Evolutionary conservation across 2,888 invertebrate genomes (phyloP).

Genomic region (Tanytarsus gracilentus): DNA sequence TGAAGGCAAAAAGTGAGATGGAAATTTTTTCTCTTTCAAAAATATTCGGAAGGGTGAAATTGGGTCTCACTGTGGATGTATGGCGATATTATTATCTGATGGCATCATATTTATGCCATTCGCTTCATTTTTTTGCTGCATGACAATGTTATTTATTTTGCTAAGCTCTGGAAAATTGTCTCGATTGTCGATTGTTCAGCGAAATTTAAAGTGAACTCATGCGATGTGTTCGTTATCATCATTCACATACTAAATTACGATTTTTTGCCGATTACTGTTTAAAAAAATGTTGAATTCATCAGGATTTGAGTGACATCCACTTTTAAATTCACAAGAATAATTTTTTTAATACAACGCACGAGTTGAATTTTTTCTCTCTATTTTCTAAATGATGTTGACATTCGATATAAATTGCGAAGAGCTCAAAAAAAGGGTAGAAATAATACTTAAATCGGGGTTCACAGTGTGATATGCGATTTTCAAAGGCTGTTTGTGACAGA

Average conservation of each 20-base stretch:
- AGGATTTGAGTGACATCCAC: too few relatives aligned
- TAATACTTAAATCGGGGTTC: too few relatives aligned
- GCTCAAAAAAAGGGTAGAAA: too few relatives aligned
- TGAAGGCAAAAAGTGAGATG: not conserved
- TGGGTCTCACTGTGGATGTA: not conserved
- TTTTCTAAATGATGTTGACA: too few relatives aligned
- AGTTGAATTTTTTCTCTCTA: too few relatives aligned
- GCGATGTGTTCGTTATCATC: conserved; percentile 21
- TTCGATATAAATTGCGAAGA: too few relatives aligned
- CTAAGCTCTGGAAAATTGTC: conserved; percentile 7
- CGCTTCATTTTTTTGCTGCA: conserved; percentile 7
- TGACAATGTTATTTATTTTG: conserved; percentile 25
- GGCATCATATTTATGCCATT: conserved; percentile 25
- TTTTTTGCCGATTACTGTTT: not conserved
- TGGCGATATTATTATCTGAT: conserved; percentile 23
- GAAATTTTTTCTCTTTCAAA: not conserved
- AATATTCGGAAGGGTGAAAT: conserved; percentile 14
- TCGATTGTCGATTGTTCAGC: conserved; percentile 7
- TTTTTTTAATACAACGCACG: too few relatives aligned
- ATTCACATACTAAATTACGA: not conserved
- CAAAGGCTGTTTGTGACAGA: too few relatives aligned
- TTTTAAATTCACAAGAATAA: too few relatives aligned
- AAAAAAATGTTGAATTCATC: too few relatives aligned
- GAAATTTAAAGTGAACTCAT: conserved; percentile 15
- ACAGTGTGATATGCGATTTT: too few relatives aligned